A percentile compares a stretch with the other conserved stretches of the same genome.
Evolutionary conservation across 2,888 invertebrate genomes (phyloP).

Genomic region (Galerucella pusilla): DNA sequence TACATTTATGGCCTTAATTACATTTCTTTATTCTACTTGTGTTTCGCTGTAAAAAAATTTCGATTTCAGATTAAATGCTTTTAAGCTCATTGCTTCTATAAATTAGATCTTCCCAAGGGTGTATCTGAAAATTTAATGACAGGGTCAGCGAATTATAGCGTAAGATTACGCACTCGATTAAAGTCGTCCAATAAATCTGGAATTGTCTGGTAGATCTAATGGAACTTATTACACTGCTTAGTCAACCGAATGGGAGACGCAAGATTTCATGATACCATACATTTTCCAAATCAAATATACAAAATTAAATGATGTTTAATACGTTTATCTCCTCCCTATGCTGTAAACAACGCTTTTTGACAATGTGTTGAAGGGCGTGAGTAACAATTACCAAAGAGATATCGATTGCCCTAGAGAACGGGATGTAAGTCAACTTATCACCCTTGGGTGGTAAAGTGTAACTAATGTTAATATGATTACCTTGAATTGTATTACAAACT

Average conservation of each 20-base stretch:
- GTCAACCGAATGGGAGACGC: neutral
- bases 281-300: neutral
- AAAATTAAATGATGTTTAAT: neutral
- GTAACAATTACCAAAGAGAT: no score
- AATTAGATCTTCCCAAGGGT: slow-evolving; percentile 8
- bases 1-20: neutral
- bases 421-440: no score
- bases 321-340: neutral
- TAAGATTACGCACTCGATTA: slow-evolving; percentile 24
- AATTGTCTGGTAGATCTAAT: slow-evolving; percentile 16
- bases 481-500: no score
- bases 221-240: slow-evolving; percentile 11
- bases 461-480: no score
- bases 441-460: no score
- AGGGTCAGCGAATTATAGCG: slow-evolving; percentile 20
- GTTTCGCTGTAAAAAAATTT: neutral
- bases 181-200: slow-evolving; percentile 18
- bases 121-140: slow-evolving; percentile 21
- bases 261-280: neutral
- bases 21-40: slow-evolving; percentile 1
- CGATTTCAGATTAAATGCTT: slow-evolving; percentile 16
- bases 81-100: slow-evolving; percentile 11
- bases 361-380: no score
- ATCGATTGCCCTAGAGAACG: no score
- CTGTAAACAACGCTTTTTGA: no score